Base-by-base conservation (phyloP, 2,888 invertebrate genomes). In the Eupeodes latifasciatus region DNA sequence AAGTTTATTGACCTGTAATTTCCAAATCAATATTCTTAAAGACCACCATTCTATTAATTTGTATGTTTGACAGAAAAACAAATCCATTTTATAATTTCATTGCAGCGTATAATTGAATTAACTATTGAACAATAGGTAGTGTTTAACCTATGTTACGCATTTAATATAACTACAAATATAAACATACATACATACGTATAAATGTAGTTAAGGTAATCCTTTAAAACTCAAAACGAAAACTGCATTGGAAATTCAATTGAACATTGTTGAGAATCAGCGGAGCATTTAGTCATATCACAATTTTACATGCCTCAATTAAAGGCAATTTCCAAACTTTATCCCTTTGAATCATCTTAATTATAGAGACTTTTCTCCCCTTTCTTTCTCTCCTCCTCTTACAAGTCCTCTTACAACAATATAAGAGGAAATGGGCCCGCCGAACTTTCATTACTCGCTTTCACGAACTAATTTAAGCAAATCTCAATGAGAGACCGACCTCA, bases 291-390 rank as follows among this genome's bases (percentile, higher is more conserved):
- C 44, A 14, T 51, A 69, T 57, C 36, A 66, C 71, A 64, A 81
- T 81, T 81, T 76, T 66, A 61, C 66, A 77, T 67, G 71, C 40
- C n/a, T 81, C 81, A 77, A 76, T 85, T 81, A 85, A 77, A 77
- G 72, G 36, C 61, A 85, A 81, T 77, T 81, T 66, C 12, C 44
- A 81, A 85, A 77, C 76, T 77, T 80, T 72, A 66, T 77, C 76
- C 75, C 75, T 69, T 64, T 75, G 77, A 64, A 64, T 53, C 16
- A 59, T 62, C 57, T 57, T 76, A 81, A 57, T 66, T 27, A 27
- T 55, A 19, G 5, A 57, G n/a, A 53, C 12, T 40, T n/a, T 44
- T 53, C 40, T 49, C 57, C 12, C n/a, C 14, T 34, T 16, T 49
- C 1, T 19, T 51, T 3, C 49, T 40, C n/a, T 12, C 6, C 49